Base-by-base conservation (phyloP, 2,888 invertebrate species). In the Heliconius erato region DNA sequence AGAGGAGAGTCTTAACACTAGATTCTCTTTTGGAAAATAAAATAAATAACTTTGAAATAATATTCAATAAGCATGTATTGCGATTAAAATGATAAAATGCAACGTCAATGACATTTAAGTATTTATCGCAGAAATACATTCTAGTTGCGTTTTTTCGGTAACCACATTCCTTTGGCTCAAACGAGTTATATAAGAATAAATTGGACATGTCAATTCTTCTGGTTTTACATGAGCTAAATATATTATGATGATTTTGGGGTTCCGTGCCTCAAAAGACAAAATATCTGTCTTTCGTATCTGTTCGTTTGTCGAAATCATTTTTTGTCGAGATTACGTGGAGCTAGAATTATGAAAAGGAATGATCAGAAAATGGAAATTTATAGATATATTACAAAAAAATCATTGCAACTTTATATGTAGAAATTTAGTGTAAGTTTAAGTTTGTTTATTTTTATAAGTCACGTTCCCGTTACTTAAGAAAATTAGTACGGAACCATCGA, bases 101-200 rank as follows among this genome's bases (percentile, higher is more conserved):
- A 78, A 68, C 68, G 68, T 78, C 78, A 78, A 68, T 78, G 78
- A 78, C 78, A 68, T 78, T 78, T 28, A 28, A 65, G 28, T 28
- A 40, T 6, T 32, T 32, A 28, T 40, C 54, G 71, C 72, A 72
- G 26, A 63, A 79, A 80, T 65, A 65, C 19, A 12, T 40, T 80
- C 44, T 80, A 72, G 74, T 44, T 80, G 63, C 74, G 63, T 80
- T 54, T 74, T 74, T 82, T 77, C 79, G 81, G 65, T 67, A 72
- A 77, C 81, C 76, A 72, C 79, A 83, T 83, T 83, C 83, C 83
- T 44, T 35, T 32, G 71, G 26, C 79, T 54, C 44, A 63, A 81
- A 83, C 83, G 12, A 32, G 78, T 78, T 78, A 68, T 78, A 49
- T 68, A 44, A 68, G 63, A 72, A 72, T 26, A n/a, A 44, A 44